A percentile compares a stretch with the other conserved stretches of the same genome.
Evolutionary conservation across 2,888 invertebrate genomes (phyloP).

Genomic region (Andrena hattorfiana): DNA sequence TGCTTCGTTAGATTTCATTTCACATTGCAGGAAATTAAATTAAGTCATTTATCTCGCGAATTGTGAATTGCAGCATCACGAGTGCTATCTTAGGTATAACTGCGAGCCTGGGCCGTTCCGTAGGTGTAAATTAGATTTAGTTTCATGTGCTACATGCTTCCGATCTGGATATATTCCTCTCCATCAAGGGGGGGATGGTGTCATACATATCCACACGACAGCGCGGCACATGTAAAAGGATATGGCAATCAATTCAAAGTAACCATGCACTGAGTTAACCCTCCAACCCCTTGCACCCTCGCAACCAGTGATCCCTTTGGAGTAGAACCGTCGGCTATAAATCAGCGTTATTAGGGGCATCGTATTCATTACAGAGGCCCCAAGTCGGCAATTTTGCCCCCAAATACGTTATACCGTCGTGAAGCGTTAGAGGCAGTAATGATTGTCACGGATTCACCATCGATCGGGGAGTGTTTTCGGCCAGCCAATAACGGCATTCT

Average conservation of each 20-base stretch:
- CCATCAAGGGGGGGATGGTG: slow-evolving; percentile 56
- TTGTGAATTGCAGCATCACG: slow-evolving; percentile 5
- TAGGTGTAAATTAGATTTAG: slow-evolving; percentile 53
- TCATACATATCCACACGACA: slow-evolving; percentile 68
- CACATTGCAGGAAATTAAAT: background rate
- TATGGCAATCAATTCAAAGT: slow-evolving; percentile 84
- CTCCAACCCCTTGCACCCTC: slow-evolving; percentile 69
- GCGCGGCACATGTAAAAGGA: slow-evolving; percentile 80
- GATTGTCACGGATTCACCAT: slow-evolving; percentile 27
- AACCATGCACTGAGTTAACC: slow-evolving; percentile 80
- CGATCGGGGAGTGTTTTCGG: background rate
- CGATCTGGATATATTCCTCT: slow-evolving; percentile 67
- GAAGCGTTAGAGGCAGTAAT: slow-evolving; percentile 29
- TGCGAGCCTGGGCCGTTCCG: slow-evolving; percentile 14
- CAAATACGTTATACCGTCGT: slow-evolving; percentile 75
- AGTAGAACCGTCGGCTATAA: slow-evolving; percentile 81
- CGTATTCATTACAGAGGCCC: slow-evolving; percentile 79
- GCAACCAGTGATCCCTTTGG: slow-evolving; percentile 71
- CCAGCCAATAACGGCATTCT: background rate
- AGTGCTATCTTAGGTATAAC: background rate
- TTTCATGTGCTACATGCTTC: slow-evolving; percentile 56
- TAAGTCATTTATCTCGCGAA: background rate
- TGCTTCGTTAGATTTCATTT: too few species aligned
- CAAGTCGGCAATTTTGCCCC: slow-evolving; percentile 83
- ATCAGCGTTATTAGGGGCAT: slow-evolving; percentile 84